Conservation (phyloP, 2,113 vertebrate species). For the Podilymbus podiceps region DNA sequence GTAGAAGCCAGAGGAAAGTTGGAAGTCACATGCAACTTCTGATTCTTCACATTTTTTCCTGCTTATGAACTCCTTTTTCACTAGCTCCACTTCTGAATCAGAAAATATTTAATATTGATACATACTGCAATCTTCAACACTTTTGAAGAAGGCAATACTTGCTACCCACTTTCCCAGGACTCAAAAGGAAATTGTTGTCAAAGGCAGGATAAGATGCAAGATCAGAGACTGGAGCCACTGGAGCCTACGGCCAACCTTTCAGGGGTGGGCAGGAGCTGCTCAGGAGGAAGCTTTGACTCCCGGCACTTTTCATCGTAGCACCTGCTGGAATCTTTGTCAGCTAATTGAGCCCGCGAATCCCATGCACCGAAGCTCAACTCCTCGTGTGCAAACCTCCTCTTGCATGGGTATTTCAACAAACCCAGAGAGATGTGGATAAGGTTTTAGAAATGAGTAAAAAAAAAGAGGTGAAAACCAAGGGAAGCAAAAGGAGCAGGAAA, state of each 20-base stretch:
- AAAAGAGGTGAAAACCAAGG: background rate
- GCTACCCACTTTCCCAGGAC: background rate
- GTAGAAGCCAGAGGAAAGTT: slow-evolving; percentile 17
- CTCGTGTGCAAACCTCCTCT: rapidly evolving
- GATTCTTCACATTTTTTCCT: slow-evolving; percentile 9
- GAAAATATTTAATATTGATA: background rate
- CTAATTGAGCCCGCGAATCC: rapidly evolving
- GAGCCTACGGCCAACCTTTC: background rate
- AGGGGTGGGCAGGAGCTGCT: background rate
- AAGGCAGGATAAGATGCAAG: background rate
- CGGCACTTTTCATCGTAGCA: background rate
- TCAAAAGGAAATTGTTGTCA: background rate
- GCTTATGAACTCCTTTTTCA: background rate
- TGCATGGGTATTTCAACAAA: background rate
- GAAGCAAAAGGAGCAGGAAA: background rate
- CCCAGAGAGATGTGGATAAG: rapidly evolving
- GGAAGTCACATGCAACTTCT: slow-evolving; percentile 13
- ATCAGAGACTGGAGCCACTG: background rate
- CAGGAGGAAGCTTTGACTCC: background rate
- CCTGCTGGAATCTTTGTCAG: background rate
- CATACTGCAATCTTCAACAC: background rate
- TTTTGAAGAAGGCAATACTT: background rate
- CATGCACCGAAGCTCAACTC: rapidly evolving
- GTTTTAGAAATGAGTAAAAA: background rate
- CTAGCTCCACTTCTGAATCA: background rate